Evolutionary conservation across 30 jellyfish, hydroid and myxozoan genomes (phyloP), one percentile per base, ranked within the genome.

Genomic region (Turritopsis rubra): DNA sequence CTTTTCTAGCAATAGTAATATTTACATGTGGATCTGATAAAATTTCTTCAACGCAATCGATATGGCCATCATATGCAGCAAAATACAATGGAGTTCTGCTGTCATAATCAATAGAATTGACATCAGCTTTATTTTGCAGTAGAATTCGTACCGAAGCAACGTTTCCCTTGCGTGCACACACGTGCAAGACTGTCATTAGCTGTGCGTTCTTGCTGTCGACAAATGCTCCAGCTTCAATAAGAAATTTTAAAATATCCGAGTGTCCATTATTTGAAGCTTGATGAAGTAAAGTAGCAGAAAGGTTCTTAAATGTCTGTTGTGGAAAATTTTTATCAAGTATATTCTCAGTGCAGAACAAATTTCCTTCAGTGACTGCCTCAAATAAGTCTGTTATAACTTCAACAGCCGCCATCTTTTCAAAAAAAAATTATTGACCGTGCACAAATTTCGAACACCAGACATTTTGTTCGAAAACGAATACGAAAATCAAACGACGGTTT

Each of bases 261-360:
- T 91, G 97, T 28, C 94, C 93, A 7, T 52, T 76, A 27, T 41
- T 29, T 22, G 97, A 93, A 4, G 97, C 97, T 72, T 91, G 93
- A 60, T 86, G 96, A 85, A 91, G 53, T 73, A 91, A 71, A 1
- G 94, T 82, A 73, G 97, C 86, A n/a, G 96, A 90, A 8, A 91
- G 83, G 66, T 91, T 91, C 71, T 71, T 80, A 76, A 91, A 91
- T 20, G 93, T 88, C 27, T 86, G 97, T 66, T 76, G 79, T 18
- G 96, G 83, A 80, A 80, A 80, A 26, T 80, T 60, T 52, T 54
- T 65, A 16, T 21, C 26, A 19, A 80, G 65, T 22, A 80, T 80
- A 23, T 21, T 21, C 20, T 80, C 86, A 8, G 52, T 54, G 71
- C 89, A 81, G 68, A 19, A 53, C 27, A 75, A 25, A 28, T 75